phyloP scores from a whole-genome alignment of 1,140 invertebrate species.

The Drosophila mauritiana region DNA sequence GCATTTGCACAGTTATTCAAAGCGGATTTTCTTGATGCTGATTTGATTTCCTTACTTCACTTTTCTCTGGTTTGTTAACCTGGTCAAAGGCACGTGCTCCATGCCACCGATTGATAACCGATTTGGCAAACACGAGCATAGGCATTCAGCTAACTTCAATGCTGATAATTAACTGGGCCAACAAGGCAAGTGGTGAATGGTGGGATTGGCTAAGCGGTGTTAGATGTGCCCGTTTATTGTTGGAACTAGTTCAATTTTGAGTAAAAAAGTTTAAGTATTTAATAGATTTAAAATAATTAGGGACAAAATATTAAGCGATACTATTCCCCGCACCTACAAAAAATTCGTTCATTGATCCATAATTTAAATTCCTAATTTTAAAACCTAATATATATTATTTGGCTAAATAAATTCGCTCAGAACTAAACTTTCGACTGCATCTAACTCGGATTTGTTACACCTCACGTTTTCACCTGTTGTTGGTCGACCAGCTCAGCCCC shows the following conservation, averaged over 20 bases:
- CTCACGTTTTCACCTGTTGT: neutral
- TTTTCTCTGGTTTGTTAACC: constrained; percentile 1
- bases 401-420: neutral
- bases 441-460: neutral
- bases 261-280: neutral
- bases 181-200: constrained; percentile 19
- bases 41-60: constrained; percentile 33
- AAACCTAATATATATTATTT: neutral
- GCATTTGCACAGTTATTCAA: constrained; percentile 15
- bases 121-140: constrained; percentile 36
- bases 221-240: constrained; percentile 3
- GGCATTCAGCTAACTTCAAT: constrained; percentile 26
- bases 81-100: constrained; percentile 56
- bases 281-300: neutral
- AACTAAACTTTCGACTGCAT: neutral
- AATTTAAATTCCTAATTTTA: neutral
- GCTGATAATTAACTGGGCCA: constrained; percentile 45
- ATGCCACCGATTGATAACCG: constrained; percentile 26
- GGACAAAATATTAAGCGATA: no score
- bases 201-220: constrained; percentile 1
- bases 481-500: neutral
- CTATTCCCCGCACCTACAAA: no score
- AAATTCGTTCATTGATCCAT: no score
- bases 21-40: constrained; percentile 11
- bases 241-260: neutral